Evolutionary conservation across 2,113 vertebrate species (phyloP).

Genomic region (Lates calcarifer): DNA sequence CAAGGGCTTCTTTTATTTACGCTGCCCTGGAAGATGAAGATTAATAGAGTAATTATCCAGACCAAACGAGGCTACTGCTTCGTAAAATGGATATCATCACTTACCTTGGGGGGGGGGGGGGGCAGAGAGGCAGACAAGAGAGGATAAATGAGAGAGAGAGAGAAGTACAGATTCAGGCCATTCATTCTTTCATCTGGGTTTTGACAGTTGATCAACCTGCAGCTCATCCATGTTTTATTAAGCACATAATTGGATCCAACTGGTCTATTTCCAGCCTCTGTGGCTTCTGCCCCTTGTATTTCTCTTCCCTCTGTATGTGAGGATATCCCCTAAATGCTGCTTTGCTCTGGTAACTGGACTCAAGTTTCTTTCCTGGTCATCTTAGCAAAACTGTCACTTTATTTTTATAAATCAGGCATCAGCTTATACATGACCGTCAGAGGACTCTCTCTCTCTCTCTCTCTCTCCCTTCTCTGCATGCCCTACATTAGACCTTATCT

Average conservation of each 20-base stretch:
- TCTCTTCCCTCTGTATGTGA: not conserved
- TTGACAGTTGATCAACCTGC: slow-evolving; percentile 47
- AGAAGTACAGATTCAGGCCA: slow-evolving; percentile 11
- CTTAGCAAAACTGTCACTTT: slow-evolving; percentile 8
- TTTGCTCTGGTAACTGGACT: not conserved
- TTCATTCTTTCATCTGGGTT: slow-evolving; percentile 41
- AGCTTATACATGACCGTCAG: slow-evolving; percentile 33
- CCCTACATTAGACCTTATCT: slow-evolving; percentile 20
- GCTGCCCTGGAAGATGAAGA: slow-evolving; percentile 47
- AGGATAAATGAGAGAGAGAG: slow-evolving; percentile 19
- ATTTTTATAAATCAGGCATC: slow-evolving; percentile 37
- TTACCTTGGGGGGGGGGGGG: slow-evolving; percentile 30
- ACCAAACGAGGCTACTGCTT: slow-evolving; percentile 38
- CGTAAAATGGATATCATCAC: slow-evolving; percentile 50
- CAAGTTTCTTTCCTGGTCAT: not conserved
- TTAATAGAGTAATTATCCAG: slow-evolving; percentile 68
- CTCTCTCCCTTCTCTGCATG: slow-evolving; percentile 14
- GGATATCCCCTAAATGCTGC: not conserved
- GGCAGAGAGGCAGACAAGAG: slow-evolving; percentile 2
- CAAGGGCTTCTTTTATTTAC: slow-evolving; percentile 32
- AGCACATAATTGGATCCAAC: slow-evolving; percentile 53
- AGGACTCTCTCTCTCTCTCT: not conserved
- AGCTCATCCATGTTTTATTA: slow-evolving; percentile 65
- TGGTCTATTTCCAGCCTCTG: slow-evolving; percentile 38
- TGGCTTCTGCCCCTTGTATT: not conserved